A percentile compares a stretch with the other conserved stretches of the same genome.
Evolutionary conservation across 2,113 vertebrate species (phyloP).

Genomic region (Oxygymnocypris stewartii): DNA sequence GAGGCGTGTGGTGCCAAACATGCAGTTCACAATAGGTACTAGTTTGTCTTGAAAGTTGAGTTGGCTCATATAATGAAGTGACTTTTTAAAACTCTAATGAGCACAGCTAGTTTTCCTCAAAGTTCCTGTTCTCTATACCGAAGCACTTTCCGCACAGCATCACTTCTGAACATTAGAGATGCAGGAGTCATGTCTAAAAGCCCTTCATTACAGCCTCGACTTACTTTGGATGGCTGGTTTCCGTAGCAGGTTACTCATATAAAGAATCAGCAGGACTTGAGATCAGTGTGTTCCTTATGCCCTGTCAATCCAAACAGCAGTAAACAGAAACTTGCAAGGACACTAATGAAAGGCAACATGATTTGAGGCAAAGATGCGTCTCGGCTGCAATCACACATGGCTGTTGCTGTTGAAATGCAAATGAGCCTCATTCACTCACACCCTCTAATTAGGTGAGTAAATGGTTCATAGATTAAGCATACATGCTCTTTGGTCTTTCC

Average conservation of each 20-base stretch:
- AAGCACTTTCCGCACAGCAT: background rate
- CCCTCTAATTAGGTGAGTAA: constrained; percentile 29
- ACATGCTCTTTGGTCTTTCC: background rate
- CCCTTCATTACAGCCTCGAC: background rate
- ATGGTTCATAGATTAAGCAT: constrained; percentile 18
- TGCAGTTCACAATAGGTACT: background rate
- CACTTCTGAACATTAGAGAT: background rate
- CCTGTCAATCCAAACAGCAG: background rate
- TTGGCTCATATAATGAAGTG: background rate
- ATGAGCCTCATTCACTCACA: constrained; percentile 13
- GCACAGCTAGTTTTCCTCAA: background rate
- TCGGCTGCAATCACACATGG: background rate
- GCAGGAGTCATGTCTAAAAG: background rate
- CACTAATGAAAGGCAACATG: background rate
- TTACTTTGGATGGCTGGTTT: background rate
- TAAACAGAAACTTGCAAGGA: background rate
- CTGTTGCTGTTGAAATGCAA: constrained; percentile 25
- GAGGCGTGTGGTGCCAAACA: background rate
- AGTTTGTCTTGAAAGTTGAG: background rate
- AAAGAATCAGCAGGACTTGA: background rate
- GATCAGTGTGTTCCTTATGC: background rate
- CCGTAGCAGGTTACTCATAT: background rate
- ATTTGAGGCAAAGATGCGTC: constrained; percentile 13
- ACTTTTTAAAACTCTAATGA: constrained; percentile 16
- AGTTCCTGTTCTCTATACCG: background rate